Percentiles rank a stretch among this genome's conserved stretches.
phyloP scores from a whole-genome alignment of 2,797 vertebrate genomes.

The Borostomias antarcticus region DNA sequence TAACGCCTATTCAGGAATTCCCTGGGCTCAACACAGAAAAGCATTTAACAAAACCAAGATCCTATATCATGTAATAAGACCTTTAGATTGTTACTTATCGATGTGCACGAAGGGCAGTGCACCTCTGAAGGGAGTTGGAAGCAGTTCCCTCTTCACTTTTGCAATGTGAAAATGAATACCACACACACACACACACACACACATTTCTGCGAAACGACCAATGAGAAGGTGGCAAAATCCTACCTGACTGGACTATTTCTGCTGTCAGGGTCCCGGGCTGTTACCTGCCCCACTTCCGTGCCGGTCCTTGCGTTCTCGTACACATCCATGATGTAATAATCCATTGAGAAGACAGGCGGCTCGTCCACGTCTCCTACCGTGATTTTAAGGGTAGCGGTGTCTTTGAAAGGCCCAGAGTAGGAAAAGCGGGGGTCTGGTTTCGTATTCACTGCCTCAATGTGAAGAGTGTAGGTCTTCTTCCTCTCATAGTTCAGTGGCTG shows the following conservation, averaged over 20 bases:
- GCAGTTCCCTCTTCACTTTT: neutral
- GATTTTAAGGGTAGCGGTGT: constrained; percentile 90
- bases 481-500: constrained; percentile 97
- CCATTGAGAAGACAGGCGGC: constrained; percentile 90
- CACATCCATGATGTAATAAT: constrained; percentile 93
- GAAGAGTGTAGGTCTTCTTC: constrained; percentile 94
- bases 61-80: constrained; percentile 25
- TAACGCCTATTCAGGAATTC: constrained; percentile 7
- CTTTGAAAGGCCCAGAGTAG: constrained; percentile 93
- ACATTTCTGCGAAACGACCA: neutral
- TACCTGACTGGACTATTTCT: constrained; percentile 91
- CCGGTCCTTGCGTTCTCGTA: constrained; percentile 89
- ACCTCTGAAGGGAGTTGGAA: neutral
- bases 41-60: constrained; percentile 23
- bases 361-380: constrained; percentile 95
- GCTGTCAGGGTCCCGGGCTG: constrained; percentile 92
- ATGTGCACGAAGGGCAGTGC: constrained; percentile 24
- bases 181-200: neutral
- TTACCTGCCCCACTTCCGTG: constrained; percentile 87
- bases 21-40: neutral
- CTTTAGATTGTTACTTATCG: constrained; percentile 31
- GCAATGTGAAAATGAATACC: neutral
- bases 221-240: constrained; percentile 20
- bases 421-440: constrained; percentile 92
- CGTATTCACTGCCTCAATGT: constrained; percentile 94